These are phyloP conservation scores for Andrena fulva DNA, from an alignment of 2,888 invertebrate genomes.

Conservation along the genomic window DNA sequence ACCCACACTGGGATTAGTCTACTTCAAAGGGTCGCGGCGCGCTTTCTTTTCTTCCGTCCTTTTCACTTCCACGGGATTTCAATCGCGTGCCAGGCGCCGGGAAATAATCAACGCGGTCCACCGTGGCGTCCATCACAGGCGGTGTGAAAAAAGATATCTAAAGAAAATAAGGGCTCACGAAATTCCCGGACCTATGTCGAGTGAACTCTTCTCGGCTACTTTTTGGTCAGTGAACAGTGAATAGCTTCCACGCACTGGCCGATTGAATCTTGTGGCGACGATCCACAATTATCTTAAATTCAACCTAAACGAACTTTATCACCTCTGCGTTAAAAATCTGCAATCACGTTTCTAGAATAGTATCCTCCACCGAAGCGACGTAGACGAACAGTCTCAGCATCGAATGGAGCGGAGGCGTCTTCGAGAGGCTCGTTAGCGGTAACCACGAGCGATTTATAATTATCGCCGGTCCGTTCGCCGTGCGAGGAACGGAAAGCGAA, in stretches of 20 bases:
- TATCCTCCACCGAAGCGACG: background rate
- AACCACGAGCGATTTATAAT: conserved; percentile 60
- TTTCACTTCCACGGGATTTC: conserved; percentile 20
- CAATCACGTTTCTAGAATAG: conserved; percentile 16
- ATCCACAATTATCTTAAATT: no score
- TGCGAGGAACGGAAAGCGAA: background rate
- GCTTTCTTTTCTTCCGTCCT: conserved; percentile 5
- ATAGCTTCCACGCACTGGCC: background rate
- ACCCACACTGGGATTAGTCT: conserved; percentile 70
- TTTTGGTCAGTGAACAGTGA: no score
- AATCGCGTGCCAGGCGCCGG: background rate
- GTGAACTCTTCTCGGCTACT: background rate
- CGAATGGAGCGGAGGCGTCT: conserved; percentile 33
- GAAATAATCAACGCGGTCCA: conserved; percentile 7
- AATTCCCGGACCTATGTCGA: no score
- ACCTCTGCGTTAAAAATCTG: conserved; percentile 1
- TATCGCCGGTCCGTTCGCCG: conserved; percentile 41
- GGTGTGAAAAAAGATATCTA: background rate
- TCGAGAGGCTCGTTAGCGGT: conserved; percentile 58
- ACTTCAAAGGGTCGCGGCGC: conserved; percentile 65
- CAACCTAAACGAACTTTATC: background rate
- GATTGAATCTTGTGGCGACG: no score
- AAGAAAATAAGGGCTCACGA: background rate
- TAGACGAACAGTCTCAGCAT: conserved; percentile 12
- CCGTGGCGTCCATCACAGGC: no score